Evolutionary conservation across 30 jellyfish, hydroid and myxozoan species (phyloP), one percentile per base, ranked within the genome.

Genomic region (Aurelia coerulea): DNA sequence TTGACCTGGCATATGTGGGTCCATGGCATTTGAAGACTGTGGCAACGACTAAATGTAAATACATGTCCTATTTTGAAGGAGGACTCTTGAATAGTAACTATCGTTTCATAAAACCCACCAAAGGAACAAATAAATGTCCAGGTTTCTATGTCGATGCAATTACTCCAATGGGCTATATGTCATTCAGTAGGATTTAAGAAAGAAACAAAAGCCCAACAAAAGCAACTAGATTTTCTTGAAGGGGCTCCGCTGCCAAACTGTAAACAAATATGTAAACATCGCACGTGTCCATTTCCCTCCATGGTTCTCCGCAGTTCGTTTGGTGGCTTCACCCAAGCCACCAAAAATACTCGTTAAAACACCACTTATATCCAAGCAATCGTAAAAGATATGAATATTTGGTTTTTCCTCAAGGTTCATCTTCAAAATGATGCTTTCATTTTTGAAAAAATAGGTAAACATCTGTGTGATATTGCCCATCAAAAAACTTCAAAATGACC

Each of bases 111-210:
- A 50, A 39, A 12, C 93, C 93, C 13, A 46, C 46, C 31, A 13
- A 7, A 5, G 83, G 88, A 41, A 29, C 75, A 10, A 52, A 49
- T 19, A 58, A 72, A 18, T n/a, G 87, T 41, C 95, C 81, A 6
- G 79, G 97, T 1, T 80, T 88, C 72, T 46, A 81, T 34, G 85
- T 81, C 10, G 68, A 60, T 54, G 87, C 88, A 8, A 79, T 79
- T 14, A 68, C 81, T 59, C 17, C 87, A 4, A 65, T 33, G 49
- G 97, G 97, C 4, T 78, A 58, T 41, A 72, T 77, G 46, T 33
- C 84, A 32, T 88, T 88, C 65, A 9, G 50, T 16, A 72, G 93
- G 37, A 81, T 84, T 33, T 50, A 31, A 15, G 32, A 33, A 35
- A 31, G 81, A 23, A 31, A 39, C 29, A 31, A 23, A 2, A 1